phyloP scores from a whole-genome alignment of 2,797 vertebrate genomes.

The Phaenicophaeus curvirostris region DNA sequence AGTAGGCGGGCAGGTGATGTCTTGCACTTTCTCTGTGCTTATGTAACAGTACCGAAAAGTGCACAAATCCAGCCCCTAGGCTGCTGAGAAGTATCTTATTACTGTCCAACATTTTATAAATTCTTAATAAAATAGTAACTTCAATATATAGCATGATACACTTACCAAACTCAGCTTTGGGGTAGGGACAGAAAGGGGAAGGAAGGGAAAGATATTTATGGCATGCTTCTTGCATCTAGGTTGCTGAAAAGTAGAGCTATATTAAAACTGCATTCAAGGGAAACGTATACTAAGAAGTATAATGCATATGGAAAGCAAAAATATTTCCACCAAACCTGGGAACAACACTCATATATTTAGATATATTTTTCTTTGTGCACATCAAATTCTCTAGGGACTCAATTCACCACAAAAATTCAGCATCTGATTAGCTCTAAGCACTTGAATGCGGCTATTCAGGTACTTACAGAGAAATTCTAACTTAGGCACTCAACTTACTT shows the following conservation, averaged over 20 bases:
- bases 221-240: not conserved
- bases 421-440: not conserved
- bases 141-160: not conserved
- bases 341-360: constrained; percentile 8
- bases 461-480: not conserved
- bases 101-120: not conserved
- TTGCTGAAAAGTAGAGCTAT: not conserved
- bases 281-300: not conserved
- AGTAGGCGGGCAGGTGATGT: not conserved
- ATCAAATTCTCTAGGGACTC: not conserved
- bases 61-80: not conserved
- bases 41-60: not conserved
- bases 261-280: constrained; percentile 3
- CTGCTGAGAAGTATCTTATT: not conserved
- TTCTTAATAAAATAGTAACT: constrained; percentile 18
- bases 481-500: not conserved
- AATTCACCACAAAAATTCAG: not conserved
- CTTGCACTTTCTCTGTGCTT: not conserved
- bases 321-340: not conserved
- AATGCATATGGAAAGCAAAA: not conserved
- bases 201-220: not conserved
- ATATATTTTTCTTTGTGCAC: not conserved
- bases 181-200: not conserved
- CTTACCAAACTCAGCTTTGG: not conserved
- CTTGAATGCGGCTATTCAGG: not conserved